Evolutionary conservation across 2,888 invertebrate genomes (phyloP).

Genomic region (Polydrusus cervinus): DNA sequence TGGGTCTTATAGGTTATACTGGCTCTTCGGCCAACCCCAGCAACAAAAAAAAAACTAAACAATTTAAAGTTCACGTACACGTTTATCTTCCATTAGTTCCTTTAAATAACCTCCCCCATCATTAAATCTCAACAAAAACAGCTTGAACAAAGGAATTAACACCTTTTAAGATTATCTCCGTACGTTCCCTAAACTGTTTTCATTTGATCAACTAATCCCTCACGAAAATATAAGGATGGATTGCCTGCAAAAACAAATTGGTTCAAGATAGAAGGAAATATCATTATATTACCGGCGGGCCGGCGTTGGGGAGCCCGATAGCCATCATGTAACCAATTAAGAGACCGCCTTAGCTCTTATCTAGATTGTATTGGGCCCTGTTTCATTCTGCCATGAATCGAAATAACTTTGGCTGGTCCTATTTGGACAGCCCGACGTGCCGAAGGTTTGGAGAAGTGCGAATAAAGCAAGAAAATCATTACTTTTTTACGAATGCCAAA

Average conservation of each 20-base stretch:
- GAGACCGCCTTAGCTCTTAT: slow-evolving; percentile 56
- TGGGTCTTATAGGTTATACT: too few species aligned
- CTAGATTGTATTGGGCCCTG: slow-evolving; percentile 57
- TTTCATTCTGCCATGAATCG: slow-evolving; percentile 51
- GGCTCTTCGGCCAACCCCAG: too few species aligned
- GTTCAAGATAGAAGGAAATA: slow-evolving; percentile 28
- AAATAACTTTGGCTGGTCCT: slow-evolving; percentile 35
- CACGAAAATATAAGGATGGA: slow-evolving; percentile 11
- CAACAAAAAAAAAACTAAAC: too few species aligned
- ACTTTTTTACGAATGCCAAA: neutral
- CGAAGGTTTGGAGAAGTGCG: slow-evolving; percentile 5
- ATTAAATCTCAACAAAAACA: neutral
- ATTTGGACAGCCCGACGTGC: slow-evolving; percentile 34
- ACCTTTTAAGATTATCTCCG: neutral
- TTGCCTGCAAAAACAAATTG: slow-evolving; percentile 31
- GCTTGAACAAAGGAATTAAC: neutral
- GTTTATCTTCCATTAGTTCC: too few species aligned
- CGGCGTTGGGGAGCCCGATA: slow-evolving; percentile 41
- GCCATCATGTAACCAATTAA: slow-evolving; percentile 57
- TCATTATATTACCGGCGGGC: slow-evolving; percentile 32
- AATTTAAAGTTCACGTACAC: too few species aligned
- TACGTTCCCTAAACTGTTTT: neutral
- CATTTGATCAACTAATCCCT: slow-evolving; percentile 4
- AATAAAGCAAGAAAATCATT: neutral
- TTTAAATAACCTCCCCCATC: too few species aligned